Percentiles rank a stretch among this genome's conserved stretches.
These are phyloP conservation scores for Clinocottus analis DNA, from an alignment of 2,113 vertebrate species.

Conservation along the genomic window DNA sequence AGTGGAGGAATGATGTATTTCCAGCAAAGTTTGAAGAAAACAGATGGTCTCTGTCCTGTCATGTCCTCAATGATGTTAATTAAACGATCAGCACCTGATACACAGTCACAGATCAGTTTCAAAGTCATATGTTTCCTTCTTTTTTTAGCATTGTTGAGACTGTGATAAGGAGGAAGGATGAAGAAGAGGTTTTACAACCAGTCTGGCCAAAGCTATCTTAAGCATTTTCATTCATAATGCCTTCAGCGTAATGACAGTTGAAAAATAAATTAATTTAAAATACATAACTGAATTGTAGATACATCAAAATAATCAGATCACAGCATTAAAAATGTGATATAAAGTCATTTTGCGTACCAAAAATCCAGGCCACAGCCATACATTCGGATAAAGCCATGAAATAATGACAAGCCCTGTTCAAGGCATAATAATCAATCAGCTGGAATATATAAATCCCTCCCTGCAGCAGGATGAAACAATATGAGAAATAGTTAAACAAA, in stretches of 20 bases:
- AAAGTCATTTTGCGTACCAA: constrained; percentile 64
- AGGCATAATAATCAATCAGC: constrained; percentile 69
- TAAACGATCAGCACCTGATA: constrained; percentile 42
- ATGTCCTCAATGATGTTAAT: constrained; percentile 54
- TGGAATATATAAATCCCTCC: constrained; percentile 75
- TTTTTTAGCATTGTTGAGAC: too few relatives aligned
- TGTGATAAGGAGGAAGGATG: too few relatives aligned
- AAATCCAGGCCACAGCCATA: constrained; percentile 66
- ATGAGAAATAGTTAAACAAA: neutral
- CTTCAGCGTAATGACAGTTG: too few relatives aligned
- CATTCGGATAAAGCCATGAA: constrained; percentile 57
- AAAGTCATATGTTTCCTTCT: neutral
- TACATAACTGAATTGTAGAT: too few relatives aligned
- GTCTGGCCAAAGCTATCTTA: too few relatives aligned
- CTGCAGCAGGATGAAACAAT: constrained; percentile 27
- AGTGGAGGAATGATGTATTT: constrained; percentile 58
- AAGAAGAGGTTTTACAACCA: too few relatives aligned
- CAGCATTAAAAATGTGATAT: too few relatives aligned
- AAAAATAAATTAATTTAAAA: too few relatives aligned
- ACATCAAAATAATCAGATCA: too few relatives aligned
- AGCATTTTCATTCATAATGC: too few relatives aligned
- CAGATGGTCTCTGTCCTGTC: constrained; percentile 48
- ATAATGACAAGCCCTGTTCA: constrained; percentile 57
- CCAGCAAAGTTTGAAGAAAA: constrained; percentile 64
- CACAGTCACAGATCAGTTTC: too few relatives aligned